Evolutionary conservation across 2,113 vertebrate species (phyloP).

Genomic region (Rhynchopsitta pachyrhyncha): DNA sequence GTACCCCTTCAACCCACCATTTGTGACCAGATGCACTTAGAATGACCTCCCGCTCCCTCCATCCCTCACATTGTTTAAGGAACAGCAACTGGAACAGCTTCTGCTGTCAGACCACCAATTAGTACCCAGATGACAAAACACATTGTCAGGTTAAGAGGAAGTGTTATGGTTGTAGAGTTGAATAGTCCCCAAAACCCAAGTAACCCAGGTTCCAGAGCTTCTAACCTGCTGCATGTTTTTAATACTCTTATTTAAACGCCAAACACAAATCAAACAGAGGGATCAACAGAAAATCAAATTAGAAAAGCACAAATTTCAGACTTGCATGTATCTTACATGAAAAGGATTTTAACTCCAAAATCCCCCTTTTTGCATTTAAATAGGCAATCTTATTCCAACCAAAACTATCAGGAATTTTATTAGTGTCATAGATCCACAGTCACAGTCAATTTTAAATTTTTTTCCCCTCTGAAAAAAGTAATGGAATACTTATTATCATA

Average conservation of each 20-base stretch:
- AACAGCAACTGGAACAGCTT: neutral
- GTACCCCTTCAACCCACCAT: neutral
- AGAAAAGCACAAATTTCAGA: slow-evolving; percentile 1
- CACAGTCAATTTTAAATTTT: neutral
- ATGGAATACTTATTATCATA: slow-evolving; percentile 33
- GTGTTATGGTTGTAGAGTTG: slow-evolving; percentile 36
- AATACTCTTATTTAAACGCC: neutral
- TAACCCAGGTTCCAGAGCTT: neutral
- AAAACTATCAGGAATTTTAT: neutral
- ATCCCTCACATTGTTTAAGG: neutral
- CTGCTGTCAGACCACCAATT: neutral
- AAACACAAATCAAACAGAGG: neutral
- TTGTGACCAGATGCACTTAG: neutral
- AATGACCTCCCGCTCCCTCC: neutral
- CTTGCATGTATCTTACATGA: neutral
- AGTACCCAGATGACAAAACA: slow-evolving; percentile 27
- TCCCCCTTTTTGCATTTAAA: slow-evolving; percentile 14
- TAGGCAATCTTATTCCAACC: slow-evolving; percentile 37
- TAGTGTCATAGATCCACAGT: neutral
- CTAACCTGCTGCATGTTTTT: neutral
- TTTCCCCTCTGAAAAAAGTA: neutral
- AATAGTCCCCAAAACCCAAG: slow-evolving; percentile 37
- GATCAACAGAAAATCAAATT: neutral
- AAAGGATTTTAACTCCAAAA: slow-evolving; percentile 32
- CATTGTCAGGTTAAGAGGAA: slow-evolving; percentile 58